Base-by-base conservation (phyloP, 2,797 vertebrate genomes). In the Etheostoma perlongum region DNA sequence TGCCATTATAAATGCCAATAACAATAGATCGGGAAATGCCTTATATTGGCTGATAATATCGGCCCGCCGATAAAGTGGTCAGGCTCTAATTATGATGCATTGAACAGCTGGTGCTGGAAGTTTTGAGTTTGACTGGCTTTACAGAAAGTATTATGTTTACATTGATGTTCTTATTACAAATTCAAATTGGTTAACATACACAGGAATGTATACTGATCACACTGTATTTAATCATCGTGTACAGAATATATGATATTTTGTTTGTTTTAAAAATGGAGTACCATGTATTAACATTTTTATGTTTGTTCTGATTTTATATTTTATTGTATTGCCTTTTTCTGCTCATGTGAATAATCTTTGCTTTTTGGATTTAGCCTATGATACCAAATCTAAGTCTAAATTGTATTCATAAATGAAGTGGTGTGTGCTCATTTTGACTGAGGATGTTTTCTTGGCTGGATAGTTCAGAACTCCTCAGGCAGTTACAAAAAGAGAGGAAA, bases 211-310 rank as follows among this genome's bases (percentile, higher is more conserved):
- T 95, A 93, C 84, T 84, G 92, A 89, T 87, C 88, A 94, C 93
- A 94, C 90, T 94, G 91, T 95, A 93, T 95, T 92, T 94, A 94
- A 95, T 94, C 95, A 82, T 88, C 85, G 74, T 95, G 93, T 95
- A 95, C 90, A 95, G 86, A 92, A 80, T 83, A 80, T 91, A 85
- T 87, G 33, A 74, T 91, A 79, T 87, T 83, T 85, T 78, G 33
- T 83, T 84, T 76, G 75, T 83, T 87, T 90, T 85, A 72, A 76
- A 82, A 83, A 83, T 84, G 53, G 60, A 74, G 57, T 85, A 84
- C 66, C 73, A 72, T 84, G 86, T 81, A 87, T 88, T 86, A 58
- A 85, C 77, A 65, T 66, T 52, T 70, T 53, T 73, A 66, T 73
- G 23, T 81, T 25, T 77, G 54, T 72, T 52, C 4, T 40, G 11